phyloP scores from a whole-genome alignment of 2,113 vertebrate genomes.

The Artemisiospiza belli region DNA sequence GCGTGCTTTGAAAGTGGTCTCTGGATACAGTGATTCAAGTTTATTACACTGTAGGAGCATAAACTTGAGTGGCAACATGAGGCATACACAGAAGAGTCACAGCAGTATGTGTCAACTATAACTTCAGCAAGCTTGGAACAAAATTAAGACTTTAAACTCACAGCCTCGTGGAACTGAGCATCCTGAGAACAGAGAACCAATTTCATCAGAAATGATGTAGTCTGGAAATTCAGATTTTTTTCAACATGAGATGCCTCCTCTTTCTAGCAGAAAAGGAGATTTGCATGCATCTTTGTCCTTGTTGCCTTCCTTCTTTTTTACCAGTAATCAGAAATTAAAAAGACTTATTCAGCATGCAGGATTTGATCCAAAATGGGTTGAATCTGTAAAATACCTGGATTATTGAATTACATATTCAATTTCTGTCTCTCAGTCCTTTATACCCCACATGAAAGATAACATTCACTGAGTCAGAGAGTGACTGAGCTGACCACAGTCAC shows the following conservation, averaged over 20 bases:
- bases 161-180: neutral
- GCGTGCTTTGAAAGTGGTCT: neutral
- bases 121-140: neutral
- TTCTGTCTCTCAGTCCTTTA: neutral
- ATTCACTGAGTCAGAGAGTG: neutral
- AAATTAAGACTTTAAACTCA: neutral
- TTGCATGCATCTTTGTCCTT: neutral
- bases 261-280: neutral
- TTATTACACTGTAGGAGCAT: neutral
- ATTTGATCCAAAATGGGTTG: neutral
- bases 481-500: neutral
- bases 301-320: neutral
- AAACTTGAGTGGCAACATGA: neutral
- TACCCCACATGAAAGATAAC: neutral
- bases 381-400: neutral
- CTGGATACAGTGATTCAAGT: neutral
- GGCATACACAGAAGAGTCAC: neutral
- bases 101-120: neutral
- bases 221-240: neutral
- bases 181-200: neutral
- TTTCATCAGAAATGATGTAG: neutral
- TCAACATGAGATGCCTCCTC: neutral
- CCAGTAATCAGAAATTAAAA: neutral
- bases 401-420: neutral
- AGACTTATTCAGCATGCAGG: neutral